Conservation (phyloP, 2,888 invertebrate species). For the Palloptera scutellata region DNA sequence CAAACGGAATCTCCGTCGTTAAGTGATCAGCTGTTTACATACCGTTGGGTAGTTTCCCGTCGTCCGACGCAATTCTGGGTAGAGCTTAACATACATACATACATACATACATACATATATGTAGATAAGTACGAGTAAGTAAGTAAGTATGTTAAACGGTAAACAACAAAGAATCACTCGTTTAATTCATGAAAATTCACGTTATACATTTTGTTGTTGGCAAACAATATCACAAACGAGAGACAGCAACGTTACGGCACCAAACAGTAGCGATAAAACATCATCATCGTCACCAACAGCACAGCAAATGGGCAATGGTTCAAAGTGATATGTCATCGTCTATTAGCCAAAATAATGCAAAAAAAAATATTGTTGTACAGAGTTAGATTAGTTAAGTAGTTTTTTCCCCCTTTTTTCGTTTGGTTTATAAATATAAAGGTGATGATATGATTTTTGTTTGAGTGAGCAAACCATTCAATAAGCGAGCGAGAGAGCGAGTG, state of each 20-base stretch:
- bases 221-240: not conserved
- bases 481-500: slow-evolving; percentile 1
- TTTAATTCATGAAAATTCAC: slow-evolving; percentile 56
- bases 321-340: slow-evolving; percentile 14
- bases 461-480: slow-evolving; percentile 7
- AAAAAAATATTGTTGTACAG: slow-evolving; percentile 38
- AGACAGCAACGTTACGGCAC: no score
- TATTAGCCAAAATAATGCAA: slow-evolving; percentile 43
- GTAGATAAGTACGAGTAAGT: slow-evolving; percentile 11
- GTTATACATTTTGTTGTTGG: slow-evolving; percentile 29
- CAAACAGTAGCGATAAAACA: no score
- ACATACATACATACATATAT: not conserved
- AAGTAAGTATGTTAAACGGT: slow-evolving; percentile 24
- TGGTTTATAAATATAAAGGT: slow-evolving; percentile 42
- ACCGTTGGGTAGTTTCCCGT: no score
- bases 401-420: no score
- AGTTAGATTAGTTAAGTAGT: not conserved
- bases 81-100: no score
- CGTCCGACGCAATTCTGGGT: no score
- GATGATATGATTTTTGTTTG: slow-evolving; percentile 27
- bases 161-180: slow-evolving; percentile 49
- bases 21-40: no score
- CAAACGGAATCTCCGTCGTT: no score
- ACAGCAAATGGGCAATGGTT: not conserved
- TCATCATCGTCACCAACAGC: not conserved